Evolutionary conservation across 2,797 vertebrate genomes (phyloP).

Genomic region (Notoglanidium macrostoma): DNA sequence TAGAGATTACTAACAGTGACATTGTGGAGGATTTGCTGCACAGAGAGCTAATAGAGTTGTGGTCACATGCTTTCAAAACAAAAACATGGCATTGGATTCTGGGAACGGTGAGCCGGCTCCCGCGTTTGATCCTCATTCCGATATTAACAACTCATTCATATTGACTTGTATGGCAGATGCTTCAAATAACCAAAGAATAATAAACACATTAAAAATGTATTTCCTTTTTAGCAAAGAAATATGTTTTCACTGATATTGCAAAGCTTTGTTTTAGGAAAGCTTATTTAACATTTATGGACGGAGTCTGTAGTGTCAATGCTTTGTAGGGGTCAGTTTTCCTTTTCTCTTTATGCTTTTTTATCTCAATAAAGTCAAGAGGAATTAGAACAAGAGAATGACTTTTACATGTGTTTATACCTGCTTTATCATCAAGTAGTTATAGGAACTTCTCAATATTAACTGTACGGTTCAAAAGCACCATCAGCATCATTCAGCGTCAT

Average conservation of each 20-base stretch:
- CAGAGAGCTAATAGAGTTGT: too few species aligned
- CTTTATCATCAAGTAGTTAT: background rate
- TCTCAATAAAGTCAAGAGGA: background rate
- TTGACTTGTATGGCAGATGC: background rate
- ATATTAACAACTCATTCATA: background rate
- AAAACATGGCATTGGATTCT: too few species aligned
- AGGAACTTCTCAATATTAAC: background rate
- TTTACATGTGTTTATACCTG: background rate
- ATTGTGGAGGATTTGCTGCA: too few species aligned
- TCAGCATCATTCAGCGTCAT: too few species aligned
- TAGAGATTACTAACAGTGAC: too few species aligned
- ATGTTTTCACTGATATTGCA: background rate
- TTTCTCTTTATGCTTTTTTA: too few species aligned
- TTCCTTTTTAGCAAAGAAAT: background rate
- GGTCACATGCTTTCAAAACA: too few species aligned
- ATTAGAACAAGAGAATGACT: background rate
- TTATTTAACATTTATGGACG: background rate
- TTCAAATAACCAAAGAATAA: background rate
- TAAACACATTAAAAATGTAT: background rate
- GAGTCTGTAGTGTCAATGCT: background rate
- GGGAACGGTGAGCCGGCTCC: too few species aligned
- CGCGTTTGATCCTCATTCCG: background rate
- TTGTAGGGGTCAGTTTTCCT: background rate
- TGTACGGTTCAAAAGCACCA: background rate
- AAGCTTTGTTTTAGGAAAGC: background rate